Conservation (phyloP, 1,140 invertebrate genomes). For the Glomeris maerens region DNA sequence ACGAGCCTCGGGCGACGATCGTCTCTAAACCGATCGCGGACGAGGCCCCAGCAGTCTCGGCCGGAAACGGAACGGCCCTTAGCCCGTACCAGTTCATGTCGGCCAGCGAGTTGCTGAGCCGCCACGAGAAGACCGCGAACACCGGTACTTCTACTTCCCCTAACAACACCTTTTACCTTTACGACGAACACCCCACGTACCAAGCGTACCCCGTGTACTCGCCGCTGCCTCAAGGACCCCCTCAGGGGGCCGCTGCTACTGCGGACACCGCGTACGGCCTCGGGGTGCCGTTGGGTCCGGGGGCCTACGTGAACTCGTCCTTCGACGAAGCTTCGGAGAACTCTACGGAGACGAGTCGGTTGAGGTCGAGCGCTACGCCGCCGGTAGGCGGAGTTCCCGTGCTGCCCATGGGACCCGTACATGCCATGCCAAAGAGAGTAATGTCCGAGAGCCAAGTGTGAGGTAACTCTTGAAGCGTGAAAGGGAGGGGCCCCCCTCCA, state of each 20-base stretch:
- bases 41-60: no score
- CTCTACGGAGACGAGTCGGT: neutral
- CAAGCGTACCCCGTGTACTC: neutral
- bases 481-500: no score
- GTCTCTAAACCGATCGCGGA: no score
- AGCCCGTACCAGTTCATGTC: neutral
- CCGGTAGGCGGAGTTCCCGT: no score
- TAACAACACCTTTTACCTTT: neutral
- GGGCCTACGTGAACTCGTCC: neutral
- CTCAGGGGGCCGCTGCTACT: neutral
- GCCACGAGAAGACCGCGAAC: neutral
- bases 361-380: neutral
- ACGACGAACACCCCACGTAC: neutral
- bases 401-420: neutral
- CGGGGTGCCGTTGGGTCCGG: neutral
- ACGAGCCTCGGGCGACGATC: no score
- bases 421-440: neutral
- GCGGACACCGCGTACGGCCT: neutral
- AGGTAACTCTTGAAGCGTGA: neutral
- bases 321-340: slow-evolving; percentile 1
- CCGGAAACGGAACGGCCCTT: neutral
- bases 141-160: neutral
- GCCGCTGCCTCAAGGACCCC: neutral
- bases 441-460: slow-evolving; percentile 3
- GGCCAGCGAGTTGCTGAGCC: neutral